Percentiles rank a stretch among this genome's conserved stretches.
Evolutionary conservation across 2,888 invertebrate species (phyloP).

Genomic region (Conops quadrifasciatus): DNA sequence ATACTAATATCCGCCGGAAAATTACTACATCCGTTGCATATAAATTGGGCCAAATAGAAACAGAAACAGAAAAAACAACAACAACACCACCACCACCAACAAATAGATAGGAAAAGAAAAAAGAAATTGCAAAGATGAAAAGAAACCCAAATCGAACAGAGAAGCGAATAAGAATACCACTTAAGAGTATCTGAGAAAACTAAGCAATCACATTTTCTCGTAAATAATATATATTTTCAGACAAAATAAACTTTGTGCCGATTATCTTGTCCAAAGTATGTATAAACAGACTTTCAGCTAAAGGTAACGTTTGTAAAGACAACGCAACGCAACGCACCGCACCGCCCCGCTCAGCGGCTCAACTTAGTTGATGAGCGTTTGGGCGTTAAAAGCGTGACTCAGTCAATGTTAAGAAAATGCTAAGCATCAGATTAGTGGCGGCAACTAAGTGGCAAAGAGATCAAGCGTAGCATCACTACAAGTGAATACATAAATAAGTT

Average conservation of each 20-base stretch:
- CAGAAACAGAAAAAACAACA: neutral
- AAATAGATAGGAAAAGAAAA: neutral
- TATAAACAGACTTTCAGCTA: no score
- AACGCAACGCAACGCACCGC: neutral
- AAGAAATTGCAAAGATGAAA: no score
- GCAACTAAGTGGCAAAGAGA: slow-evolving; percentile 3
- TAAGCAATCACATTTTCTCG: neutral
- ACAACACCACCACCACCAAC: neutral
- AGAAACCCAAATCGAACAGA: neutral
- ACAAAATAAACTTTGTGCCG: neutral
- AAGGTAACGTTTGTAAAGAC: neutral
- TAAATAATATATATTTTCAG: neutral
- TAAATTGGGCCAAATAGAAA: slow-evolving; percentile 41
- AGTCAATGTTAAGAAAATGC: slow-evolving; percentile 20
- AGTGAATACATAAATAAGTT: neutral
- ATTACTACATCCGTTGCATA: slow-evolving; percentile 50
- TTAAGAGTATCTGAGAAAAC: no score
- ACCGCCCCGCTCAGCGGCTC: slow-evolving; percentile 3
- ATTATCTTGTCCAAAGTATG: slow-evolving; percentile 32
- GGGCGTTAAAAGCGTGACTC: slow-evolving; percentile 26
- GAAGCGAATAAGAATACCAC: neutral
- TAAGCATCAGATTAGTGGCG: slow-evolving; percentile 28
- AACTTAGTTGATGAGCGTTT: slow-evolving; percentile 22
- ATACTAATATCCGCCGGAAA: slow-evolving; percentile 42
- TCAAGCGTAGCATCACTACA: neutral